These are phyloP conservation scores for Ancistrus triradiatus DNA, from an alignment of 2,113 vertebrate genomes.

Conservation along the genomic window DNA sequence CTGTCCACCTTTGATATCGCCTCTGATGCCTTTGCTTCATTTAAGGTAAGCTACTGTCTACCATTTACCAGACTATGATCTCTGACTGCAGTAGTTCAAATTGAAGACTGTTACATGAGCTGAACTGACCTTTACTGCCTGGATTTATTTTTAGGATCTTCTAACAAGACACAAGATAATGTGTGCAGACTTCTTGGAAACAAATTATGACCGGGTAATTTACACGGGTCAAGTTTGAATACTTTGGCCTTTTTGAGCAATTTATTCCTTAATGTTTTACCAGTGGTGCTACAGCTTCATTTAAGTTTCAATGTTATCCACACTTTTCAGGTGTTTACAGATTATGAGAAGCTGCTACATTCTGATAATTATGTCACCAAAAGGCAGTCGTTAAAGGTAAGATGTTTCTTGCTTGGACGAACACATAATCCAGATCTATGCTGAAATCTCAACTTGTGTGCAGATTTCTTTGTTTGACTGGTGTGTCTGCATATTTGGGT, in stretches of 20 bases:
- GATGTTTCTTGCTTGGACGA: neutral
- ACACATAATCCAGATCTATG: neutral
- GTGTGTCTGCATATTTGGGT: too few species aligned
- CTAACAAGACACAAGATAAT: conserved; percentile 92
- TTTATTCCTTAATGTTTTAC: too few species aligned
- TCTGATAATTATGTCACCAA: conserved; percentile 98
- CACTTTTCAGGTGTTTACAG: conserved; percentile 83
- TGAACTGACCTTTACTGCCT: neutral
- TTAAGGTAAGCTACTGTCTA: conserved; percentile 59
- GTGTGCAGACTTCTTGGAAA: conserved; percentile 94
- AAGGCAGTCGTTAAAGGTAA: conserved; percentile 95
- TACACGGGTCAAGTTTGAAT: too few species aligned
- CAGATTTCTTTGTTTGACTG: neutral
- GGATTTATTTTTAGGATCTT: conserved; percentile 76
- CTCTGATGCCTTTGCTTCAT: conserved; percentile 76
- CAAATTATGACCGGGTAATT: conserved; percentile 92
- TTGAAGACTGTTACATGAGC: neutral
- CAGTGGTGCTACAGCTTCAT: too few species aligned
- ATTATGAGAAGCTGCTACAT: conserved; percentile 94
- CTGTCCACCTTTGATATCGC: conserved; percentile 77
- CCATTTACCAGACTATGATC: neutral
- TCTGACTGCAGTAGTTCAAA: too few species aligned
- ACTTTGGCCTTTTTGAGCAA: too few species aligned
- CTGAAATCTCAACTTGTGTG: too few species aligned
- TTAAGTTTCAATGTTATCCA: neutral